phyloP scores from a whole-genome alignment of 2,888 invertebrate species.

The Blera fallax region DNA sequence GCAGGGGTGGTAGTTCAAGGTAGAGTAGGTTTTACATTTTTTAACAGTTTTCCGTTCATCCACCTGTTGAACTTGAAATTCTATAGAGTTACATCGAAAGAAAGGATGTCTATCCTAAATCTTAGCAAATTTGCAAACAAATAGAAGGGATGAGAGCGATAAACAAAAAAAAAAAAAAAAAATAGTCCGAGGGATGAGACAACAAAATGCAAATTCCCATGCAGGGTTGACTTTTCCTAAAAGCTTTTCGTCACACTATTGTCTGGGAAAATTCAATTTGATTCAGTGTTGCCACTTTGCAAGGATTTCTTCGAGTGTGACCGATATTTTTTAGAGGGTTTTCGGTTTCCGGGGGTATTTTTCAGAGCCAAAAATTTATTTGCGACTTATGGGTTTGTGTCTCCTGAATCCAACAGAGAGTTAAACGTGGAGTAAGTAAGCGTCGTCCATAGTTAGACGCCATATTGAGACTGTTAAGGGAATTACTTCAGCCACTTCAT shows the following conservation, averaged over 20 bases:
- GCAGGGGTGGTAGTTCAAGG: background rate
- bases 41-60: background rate
- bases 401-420: too few species aligned
- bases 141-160: background rate
- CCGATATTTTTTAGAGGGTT: too few species aligned
- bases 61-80: slow-evolving; percentile 58
- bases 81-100: slow-evolving; percentile 8
- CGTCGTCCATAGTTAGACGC: too few species aligned
- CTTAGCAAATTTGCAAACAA: slow-evolving; percentile 40
- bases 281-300: slow-evolving; percentile 14
- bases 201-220: slow-evolving; percentile 5
- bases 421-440: too few species aligned
- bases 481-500: too few species aligned
- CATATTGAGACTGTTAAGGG: too few species aligned
- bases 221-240: slow-evolving; percentile 2
- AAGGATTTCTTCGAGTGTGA: background rate
- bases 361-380: too few species aligned
- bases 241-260: slow-evolving; percentile 20
- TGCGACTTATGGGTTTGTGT: too few species aligned
- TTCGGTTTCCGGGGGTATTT: too few species aligned
- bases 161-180: background rate
- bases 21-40: slow-evolving; percentile 9
- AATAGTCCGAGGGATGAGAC: background rate
- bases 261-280: slow-evolving; percentile 16
- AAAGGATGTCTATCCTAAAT: slow-evolving; percentile 37